Base-by-base conservation (phyloP, 1,140 invertebrate genomes). In the Drosophila ohnishii region DNA sequence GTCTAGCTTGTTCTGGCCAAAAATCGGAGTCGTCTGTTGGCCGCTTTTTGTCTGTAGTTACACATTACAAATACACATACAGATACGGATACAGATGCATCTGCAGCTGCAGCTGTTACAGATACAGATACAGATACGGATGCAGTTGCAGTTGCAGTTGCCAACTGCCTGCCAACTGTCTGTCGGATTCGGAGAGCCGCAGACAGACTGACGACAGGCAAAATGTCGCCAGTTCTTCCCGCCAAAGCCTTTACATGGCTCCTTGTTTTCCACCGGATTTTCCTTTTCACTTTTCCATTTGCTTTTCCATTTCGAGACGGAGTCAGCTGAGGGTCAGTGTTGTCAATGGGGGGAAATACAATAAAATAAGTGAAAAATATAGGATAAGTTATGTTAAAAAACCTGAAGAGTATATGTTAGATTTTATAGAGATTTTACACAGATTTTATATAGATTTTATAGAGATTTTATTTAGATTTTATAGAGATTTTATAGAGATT, bases 151-250 rank as follows among this genome's bases (percentile, higher is more conserved):
- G 48, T 35, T 47, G 62, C 55, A 59, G 50, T 64, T 82, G 75
- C 73, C 73, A 75, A 67, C 61, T 75, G 72, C 39, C 47, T 66
- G 66, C 48, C 45, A 51, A 45, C 30, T 60, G 34, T 16, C 55
- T 44, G 53, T 65, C 65, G 14, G 32, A 44, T 45, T 63, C 78
- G 50, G 28, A 32, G 25, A 50, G 39, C 42, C 51, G 44, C 72
- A 86, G 81, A 80, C 81, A 85, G n/a, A 47, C 60, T 70, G 83
- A 63, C 75, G 79, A 64, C 78, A 48, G 42, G 47, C 60, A 45
- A 48, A 66, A 56, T 44, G 80, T 70, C 79, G 79, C 79, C 79
- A 57, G 44, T 14, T 25, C n/a, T 30, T 40, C 28, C 64, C 44
- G 22, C 55, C 22, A 16, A 50, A 60, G 44, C 14, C 34, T 9